Conservation (phyloP, 2,797 vertebrate species). For the Leptoclinus maculatus region DNA sequence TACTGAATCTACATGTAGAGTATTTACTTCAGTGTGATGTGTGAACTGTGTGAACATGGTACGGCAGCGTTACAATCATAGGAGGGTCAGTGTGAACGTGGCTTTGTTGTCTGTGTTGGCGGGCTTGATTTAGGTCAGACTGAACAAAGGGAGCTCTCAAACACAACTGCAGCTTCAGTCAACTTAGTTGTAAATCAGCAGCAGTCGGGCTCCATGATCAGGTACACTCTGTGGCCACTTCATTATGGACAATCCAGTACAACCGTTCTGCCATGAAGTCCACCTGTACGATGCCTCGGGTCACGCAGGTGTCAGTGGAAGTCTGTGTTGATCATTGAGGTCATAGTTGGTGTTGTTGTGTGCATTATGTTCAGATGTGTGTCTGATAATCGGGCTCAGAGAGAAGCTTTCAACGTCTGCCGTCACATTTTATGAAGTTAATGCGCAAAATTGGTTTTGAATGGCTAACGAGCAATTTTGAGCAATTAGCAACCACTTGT, state of each 20-base stretch:
- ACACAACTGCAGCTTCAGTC: neutral
- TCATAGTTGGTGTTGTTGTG: no score
- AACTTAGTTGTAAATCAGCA: neutral
- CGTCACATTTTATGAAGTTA: no score
- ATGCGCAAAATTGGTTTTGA: no score
- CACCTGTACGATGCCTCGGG: neutral
- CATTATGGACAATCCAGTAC: neutral
- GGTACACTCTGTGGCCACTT: neutral
- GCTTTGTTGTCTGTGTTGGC: neutral
- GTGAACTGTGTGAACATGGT: neutral
- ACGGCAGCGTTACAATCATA: no score
- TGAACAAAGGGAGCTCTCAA: slow-evolving; percentile 1
- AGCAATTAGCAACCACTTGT: no score
- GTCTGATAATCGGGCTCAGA: no score
- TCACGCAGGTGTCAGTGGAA: no score
- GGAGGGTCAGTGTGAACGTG: neutral
- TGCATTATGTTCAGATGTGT: no score
- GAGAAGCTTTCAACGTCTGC: no score
- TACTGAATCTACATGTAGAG: neutral
- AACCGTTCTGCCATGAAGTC: neutral
- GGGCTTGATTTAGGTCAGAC: neutral
- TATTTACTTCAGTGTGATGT: neutral
- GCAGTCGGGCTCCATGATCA: no score
- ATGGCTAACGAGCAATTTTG: no score
- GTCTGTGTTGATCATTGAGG: no score